These are phyloP conservation scores for Onchidella celtica DNA, from an alignment of 2,888 invertebrate species.

Conservation along the genomic window DNA sequence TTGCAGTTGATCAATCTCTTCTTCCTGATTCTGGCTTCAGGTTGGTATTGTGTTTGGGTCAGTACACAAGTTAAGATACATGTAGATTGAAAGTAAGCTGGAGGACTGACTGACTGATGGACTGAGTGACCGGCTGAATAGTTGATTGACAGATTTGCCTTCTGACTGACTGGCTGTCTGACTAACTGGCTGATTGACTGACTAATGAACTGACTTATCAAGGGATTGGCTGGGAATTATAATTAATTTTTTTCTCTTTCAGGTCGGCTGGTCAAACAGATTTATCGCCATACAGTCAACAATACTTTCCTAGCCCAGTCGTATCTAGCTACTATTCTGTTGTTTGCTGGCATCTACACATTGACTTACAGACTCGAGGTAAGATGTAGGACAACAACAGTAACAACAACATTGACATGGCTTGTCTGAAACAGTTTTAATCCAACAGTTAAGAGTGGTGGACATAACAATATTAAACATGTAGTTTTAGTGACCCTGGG, in stretches of 20 bases:
- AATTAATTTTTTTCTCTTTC: too few relatives aligned
- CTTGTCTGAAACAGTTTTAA: too few relatives aligned
- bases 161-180: neutral
- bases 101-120: neutral
- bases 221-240: neutral
- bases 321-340: conserved; percentile 65
- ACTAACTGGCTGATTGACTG: neutral
- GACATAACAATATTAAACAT: too few relatives aligned
- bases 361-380: conserved; percentile 66
- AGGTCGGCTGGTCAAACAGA: conserved; percentile 64
- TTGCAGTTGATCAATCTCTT: conserved; percentile 35
- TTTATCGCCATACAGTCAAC: conserved; percentile 61
- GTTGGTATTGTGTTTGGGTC: neutral
- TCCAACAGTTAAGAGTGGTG: too few relatives aligned
- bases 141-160: neutral
- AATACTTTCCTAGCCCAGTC: conserved; percentile 64
- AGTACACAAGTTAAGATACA: neutral
- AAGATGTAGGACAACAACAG: conserved; percentile 20
- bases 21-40: conserved; percentile 32
- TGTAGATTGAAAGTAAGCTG: neutral
- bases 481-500: too few relatives aligned
- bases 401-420: too few relatives aligned
- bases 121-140: neutral
- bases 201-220: too few relatives aligned
- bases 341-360: conserved; percentile 72